These are phyloP conservation scores for Thecophora atra DNA, from an alignment of 2,888 invertebrate genomes.

Conservation along the genomic window DNA sequence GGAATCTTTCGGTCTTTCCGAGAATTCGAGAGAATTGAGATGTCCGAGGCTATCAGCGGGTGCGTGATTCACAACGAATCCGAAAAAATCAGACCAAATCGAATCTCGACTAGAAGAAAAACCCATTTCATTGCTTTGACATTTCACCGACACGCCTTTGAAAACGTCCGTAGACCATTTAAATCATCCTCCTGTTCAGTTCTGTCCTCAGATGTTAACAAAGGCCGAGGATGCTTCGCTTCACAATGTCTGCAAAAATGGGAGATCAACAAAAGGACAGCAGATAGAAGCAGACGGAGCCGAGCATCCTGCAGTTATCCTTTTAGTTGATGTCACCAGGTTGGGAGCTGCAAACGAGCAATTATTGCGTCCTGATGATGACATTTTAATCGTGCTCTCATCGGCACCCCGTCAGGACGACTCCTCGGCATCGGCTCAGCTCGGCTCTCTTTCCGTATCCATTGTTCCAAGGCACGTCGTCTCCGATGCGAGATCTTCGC, in stretches of 20 bases:
- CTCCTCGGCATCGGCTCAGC: neutral
- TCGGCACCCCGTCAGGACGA: slow-evolving; percentile 11
- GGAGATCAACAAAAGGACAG: too few relatives aligned
- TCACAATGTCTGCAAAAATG: too few relatives aligned
- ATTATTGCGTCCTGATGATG: slow-evolving; percentile 33
- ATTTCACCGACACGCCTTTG: slow-evolving; percentile 23
- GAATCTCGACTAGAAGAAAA: neutral
- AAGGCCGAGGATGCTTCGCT: neutral
- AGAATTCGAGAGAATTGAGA: slow-evolving; percentile 55
- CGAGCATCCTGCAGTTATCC: slow-evolving; percentile 11
- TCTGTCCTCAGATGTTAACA: neutral
- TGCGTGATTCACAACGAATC: slow-evolving; percentile 29
- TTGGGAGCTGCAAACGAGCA: slow-evolving; percentile 20
- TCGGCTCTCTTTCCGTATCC: neutral
- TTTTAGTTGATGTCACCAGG: slow-evolving; percentile 29
- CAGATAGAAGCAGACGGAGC: neutral
- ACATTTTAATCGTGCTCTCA: slow-evolving; percentile 32
- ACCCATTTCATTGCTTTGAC: slow-evolving; percentile 16
- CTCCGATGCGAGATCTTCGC: neutral
- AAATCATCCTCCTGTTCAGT: too few relatives aligned
- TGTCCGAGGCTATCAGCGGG: slow-evolving; percentile 42
- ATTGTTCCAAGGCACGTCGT: slow-evolving; percentile 28
- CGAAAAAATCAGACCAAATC: neutral
- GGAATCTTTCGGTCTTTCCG: slow-evolving; percentile 47
- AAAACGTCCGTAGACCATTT: neutral